phyloP scores from a whole-genome alignment of 2,888 invertebrate species.

The Andrena bucephala region DNA sequence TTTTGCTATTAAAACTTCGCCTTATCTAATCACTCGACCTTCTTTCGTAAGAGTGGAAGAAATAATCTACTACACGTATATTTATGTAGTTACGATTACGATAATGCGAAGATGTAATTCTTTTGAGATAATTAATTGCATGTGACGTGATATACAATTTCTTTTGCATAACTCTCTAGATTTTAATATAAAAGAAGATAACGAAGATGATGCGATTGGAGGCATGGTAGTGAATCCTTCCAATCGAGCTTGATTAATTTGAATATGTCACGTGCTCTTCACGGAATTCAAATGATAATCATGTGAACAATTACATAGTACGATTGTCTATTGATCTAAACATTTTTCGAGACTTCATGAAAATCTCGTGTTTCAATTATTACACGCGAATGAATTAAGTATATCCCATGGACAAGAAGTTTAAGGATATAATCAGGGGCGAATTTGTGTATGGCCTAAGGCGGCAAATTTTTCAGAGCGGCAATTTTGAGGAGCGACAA shows the following conservation, averaged over 20 bases:
- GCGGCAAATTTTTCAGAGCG: too few relatives aligned
- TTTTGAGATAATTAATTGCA: not conserved
- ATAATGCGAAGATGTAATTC: conserved; percentile 1
- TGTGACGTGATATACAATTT: not conserved
- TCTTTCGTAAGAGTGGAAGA: conserved; percentile 28
- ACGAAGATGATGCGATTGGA: too few relatives aligned
- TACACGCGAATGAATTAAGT: not conserved
- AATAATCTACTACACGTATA: not conserved
- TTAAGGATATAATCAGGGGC: not conserved
- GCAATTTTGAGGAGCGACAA: too few relatives aligned
- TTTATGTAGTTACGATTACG: not conserved
- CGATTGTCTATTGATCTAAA: not conserved
- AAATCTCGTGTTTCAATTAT: not conserved
- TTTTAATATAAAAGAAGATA: too few relatives aligned
- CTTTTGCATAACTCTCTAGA: not conserved
- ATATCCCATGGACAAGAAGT: not conserved
- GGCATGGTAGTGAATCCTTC: not conserved
- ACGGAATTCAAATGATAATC: not conserved
- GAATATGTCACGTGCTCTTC: not conserved
- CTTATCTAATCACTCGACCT: conserved; percentile 53
- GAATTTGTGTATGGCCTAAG: not conserved
- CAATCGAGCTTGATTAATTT: not conserved
- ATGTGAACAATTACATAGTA: not conserved
- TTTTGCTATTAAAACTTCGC: not conserved
- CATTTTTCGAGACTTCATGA: not conserved